A percentile compares a stretch with the other conserved stretches of the same genome.
Evolutionary conservation across 2,113 vertebrate species (phyloP).

Genomic region (Ascaphus truei): DNA sequence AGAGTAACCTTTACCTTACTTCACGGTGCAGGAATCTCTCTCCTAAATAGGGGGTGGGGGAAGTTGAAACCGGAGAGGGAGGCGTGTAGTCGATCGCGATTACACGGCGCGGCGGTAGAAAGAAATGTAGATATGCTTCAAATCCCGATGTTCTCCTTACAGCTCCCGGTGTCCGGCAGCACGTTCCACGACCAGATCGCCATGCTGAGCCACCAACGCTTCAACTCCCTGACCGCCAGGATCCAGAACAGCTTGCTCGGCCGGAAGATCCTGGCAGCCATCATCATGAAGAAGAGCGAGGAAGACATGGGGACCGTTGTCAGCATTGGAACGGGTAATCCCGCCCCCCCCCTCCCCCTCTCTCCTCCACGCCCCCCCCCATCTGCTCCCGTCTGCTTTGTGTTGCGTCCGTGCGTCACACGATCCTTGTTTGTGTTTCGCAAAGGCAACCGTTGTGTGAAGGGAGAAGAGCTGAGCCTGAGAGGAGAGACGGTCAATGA

Average conservation of each 20-base stretch:
- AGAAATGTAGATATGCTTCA: no score
- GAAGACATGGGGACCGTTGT: slow-evolving; percentile 84
- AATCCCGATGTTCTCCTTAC: neutral
- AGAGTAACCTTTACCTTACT: no score
- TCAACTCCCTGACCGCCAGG: slow-evolving; percentile 81
- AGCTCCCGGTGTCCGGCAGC: slow-evolving; percentile 89
- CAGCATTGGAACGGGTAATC: slow-evolving; percentile 89
- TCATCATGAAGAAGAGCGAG: slow-evolving; percentile 78
- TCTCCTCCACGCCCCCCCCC: neutral
- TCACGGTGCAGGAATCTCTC: no score
- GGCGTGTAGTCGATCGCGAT: no score
- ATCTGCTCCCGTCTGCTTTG: neutral
- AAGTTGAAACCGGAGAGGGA: no score
- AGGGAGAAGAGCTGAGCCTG: slow-evolving; percentile 93
- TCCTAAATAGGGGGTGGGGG: no score
- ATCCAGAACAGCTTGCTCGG: slow-evolving; percentile 90
- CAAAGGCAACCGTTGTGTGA: slow-evolving; percentile 92
- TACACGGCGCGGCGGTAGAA: no score
- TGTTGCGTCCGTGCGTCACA: neutral
- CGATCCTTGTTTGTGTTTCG: neutral
- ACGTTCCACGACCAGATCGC: slow-evolving; percentile 93
- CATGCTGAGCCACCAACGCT: slow-evolving; percentile 94
- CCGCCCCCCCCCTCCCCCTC: no score
- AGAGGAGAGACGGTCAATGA: slow-evolving; percentile 96
- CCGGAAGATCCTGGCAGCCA: slow-evolving; percentile 92